Base-by-base conservation (phyloP, 2,113 vertebrate species). In the Apodemus speciosus region DNA sequence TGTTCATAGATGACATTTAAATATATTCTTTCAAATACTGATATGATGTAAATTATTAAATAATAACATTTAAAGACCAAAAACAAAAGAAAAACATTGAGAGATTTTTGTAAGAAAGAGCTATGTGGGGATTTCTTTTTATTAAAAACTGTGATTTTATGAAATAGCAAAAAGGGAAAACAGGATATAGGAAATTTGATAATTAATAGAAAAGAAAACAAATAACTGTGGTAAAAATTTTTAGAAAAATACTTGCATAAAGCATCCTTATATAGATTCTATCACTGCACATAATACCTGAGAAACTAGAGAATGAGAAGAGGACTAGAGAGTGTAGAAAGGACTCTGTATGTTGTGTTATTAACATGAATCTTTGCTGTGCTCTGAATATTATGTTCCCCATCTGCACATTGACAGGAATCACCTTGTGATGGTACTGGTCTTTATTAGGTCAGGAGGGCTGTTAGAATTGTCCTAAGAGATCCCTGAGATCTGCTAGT, bases 81-180 rank as follows among this genome's bases (percentile, higher is more conserved):
- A 92, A 72, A 68, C 27, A 43, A 79, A 90, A 3, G n/a, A 43
- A 95, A 89, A 94, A 16, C 16, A 88, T 13, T 71, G 80, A 3
- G 25, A 76, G 11, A 6, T n/a, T 53, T 75, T 69, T 94, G 20
- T 30, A 20, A 73, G 77, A 72, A 40, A 21, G 30, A 6, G 75
- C 6, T 21, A 2, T 51, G 21, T 88, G n/a, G 21, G 13, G 1
- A 76, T 30, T 83, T 40, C 13, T 40, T 16, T 30, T 40, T 18
- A 16, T 27, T 81, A 88, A 68, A 15, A 60, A 60, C 58, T 72
- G n/a, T 64, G n/a, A 60, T 35, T 56, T 88, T 40, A 53, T 92
- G 30, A 13, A 40, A 8, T 62, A 92, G 69, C 35, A 16, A 58
- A 6, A 72, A 46, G 40, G 16, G 56, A 38, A 20, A 35, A 62